A percentile compares a stretch with the other conserved stretches of the same genome.
These are phyloP conservation scores for Scaptodrosophila lebanonensis DNA, from an alignment of 1,140 invertebrate species.

Conservation along the genomic window DNA sequence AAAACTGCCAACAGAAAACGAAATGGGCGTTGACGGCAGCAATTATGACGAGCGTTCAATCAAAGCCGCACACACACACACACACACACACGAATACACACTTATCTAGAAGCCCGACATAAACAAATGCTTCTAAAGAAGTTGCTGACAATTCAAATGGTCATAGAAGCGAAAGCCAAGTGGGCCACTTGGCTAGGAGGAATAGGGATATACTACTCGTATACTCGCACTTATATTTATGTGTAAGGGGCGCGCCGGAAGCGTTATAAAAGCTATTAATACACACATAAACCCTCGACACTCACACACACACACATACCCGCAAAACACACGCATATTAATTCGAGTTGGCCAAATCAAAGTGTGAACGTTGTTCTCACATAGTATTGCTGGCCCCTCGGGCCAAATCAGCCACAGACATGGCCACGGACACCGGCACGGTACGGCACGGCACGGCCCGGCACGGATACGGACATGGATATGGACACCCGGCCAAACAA, in stretches of 20 bases:
- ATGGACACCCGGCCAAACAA: conserved; percentile 40
- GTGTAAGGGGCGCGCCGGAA: conserved; percentile 35
- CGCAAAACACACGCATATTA: conserved; percentile 12
- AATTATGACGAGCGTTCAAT: conserved; percentile 67
- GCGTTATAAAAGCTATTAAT: conserved; percentile 71
- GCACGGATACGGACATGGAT: neutral
- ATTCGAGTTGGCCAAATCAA: conserved; percentile 64
- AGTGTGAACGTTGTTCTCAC: conserved; percentile 54
- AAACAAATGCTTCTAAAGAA: conserved; percentile 33
- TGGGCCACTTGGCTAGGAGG: conserved; percentile 2
- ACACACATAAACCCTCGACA: conserved; percentile 18
- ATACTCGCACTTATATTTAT: conserved; percentile 13
- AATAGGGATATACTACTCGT: neutral
- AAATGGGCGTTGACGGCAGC: conserved; percentile 46
- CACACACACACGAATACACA: conserved; percentile 1
- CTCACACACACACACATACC: conserved; percentile 11
- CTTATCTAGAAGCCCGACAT: no score
- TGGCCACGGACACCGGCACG: neutral
- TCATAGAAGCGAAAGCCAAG: conserved; percentile 27
- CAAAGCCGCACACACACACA: conserved; percentile 27
- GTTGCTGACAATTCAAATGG: conserved; percentile 65
- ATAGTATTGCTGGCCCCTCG: conserved; percentile 3
- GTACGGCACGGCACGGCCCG: conserved; percentile 8
- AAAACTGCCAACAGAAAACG: conserved; percentile 42
- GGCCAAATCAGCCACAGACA: conserved; percentile 5